Conservation (phyloP, 2,113 vertebrate genomes). For the Bostrychus sinensis region DNA sequence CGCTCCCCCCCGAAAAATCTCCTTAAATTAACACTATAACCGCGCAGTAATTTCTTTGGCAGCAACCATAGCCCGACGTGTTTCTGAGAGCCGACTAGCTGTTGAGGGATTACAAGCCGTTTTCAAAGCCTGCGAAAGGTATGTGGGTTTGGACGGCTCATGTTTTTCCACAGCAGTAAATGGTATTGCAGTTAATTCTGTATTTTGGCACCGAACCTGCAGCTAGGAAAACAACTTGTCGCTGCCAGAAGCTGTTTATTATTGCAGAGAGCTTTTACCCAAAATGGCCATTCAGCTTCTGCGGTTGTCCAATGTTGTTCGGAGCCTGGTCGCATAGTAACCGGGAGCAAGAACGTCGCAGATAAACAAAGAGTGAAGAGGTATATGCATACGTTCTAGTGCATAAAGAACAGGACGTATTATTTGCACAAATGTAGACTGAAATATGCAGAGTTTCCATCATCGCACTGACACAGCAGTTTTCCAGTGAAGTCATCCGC, state of each 20-base stretch:
- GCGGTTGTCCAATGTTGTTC: constrained; percentile 69
- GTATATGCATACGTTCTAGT: constrained; percentile 25
- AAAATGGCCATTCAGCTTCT: constrained; percentile 79
- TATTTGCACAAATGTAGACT: constrained; percentile 36
- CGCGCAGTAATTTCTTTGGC: constrained; percentile 65
- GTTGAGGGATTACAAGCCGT: constrained; percentile 73
- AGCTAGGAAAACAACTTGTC: constrained; percentile 74
- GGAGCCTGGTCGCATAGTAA: constrained; percentile 71
- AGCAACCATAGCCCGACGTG: constrained; percentile 49
- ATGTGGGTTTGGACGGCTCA: constrained; percentile 73
- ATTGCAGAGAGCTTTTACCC: constrained; percentile 76
- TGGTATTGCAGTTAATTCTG: constrained; percentile 76
- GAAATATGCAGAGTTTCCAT: constrained; percentile 9
- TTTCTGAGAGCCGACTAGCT: constrained; percentile 65
- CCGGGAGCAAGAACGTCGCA: constrained; percentile 57
- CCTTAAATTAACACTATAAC: constrained; percentile 57
- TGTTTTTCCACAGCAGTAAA: constrained; percentile 78
- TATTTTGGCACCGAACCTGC: constrained; percentile 68
- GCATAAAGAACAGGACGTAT: constrained; percentile 15
- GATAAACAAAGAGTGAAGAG: constrained; percentile 47
- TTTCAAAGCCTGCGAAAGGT: constrained; percentile 71
- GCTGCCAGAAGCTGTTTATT: constrained; percentile 76
- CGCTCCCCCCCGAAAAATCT: constrained; percentile 38
- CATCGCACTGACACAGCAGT: constrained; percentile 58
- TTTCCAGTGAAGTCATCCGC: constrained; percentile 46